Percentiles rank a stretch among this genome's conserved stretches.
phyloP scores from a whole-genome alignment of 2,797 vertebrate species.

The Coreius guichenoti region DNA sequence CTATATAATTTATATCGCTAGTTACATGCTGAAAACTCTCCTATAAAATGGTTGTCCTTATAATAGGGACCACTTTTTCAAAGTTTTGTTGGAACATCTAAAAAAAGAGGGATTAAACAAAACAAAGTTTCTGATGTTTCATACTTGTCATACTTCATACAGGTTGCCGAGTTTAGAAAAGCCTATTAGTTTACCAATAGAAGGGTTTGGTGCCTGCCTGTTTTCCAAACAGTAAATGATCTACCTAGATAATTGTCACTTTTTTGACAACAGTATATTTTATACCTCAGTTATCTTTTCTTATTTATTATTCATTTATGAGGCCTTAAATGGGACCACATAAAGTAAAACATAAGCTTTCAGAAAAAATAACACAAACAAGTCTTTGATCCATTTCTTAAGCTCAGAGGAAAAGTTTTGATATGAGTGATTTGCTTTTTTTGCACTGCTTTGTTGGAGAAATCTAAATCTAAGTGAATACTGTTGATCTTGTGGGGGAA shows the following conservation, averaged over 20 bases:
- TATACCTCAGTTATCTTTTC: neutral
- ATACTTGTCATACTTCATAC: no score
- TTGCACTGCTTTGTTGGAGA: conserved; percentile 8
- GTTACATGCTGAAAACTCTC: no score
- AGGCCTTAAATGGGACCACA: neutral
- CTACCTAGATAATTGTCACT: neutral
- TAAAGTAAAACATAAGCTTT: conserved; percentile 13
- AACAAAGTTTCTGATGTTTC: conserved; percentile 1
- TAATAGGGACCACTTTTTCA: neutral
- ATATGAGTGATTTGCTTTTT: neutral
- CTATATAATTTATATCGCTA: neutral
- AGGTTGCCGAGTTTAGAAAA: conserved; percentile 39
- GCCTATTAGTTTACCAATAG: conserved; percentile 40
- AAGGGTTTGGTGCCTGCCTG: neutral
- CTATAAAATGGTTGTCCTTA: no score
- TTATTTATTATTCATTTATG: neutral
- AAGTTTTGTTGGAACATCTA: conserved; percentile 6
- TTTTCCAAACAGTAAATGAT: neutral
- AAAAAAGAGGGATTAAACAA: conserved; percentile 5
- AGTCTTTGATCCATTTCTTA: conserved; percentile 21
- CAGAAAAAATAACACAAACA: neutral
- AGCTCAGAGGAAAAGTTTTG: conserved; percentile 30
- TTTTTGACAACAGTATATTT: neutral
- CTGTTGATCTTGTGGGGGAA: conserved; percentile 36
- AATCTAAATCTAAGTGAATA: conserved; percentile 18